phyloP scores from a whole-genome alignment of 2,888 invertebrate genomes.

The Choreutis nemorana region DNA sequence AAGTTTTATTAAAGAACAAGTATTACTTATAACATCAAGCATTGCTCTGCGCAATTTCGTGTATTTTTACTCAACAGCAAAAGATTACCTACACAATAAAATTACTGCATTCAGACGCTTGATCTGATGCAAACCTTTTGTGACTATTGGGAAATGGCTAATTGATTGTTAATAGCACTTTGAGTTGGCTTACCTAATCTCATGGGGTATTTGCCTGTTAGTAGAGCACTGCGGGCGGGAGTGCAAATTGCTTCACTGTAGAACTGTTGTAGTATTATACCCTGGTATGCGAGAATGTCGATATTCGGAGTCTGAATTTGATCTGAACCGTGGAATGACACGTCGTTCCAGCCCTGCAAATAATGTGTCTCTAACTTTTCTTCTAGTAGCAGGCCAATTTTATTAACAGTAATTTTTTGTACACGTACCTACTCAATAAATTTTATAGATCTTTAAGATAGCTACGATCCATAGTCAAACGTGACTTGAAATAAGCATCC shows the following conservation, averaged over 20 bases:
- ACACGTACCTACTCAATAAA: too few species aligned
- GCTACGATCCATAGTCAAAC: neutral
- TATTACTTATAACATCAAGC: too few species aligned
- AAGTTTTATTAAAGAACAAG: too few species aligned
- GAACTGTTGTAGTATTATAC: constrained; percentile 84
- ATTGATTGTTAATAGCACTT: neutral
- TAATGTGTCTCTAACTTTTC: neutral
- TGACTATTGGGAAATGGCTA: too few species aligned
- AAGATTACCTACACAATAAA: too few species aligned
- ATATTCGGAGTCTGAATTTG: constrained; percentile 92
- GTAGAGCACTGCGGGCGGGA: constrained; percentile 81
- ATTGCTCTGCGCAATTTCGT: too few species aligned
- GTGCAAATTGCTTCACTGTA: constrained; percentile 89
- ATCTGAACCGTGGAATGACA: constrained; percentile 87
- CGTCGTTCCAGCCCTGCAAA: constrained; percentile 89
- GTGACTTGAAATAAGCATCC: neutral
- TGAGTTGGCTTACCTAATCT: constrained; percentile 72
- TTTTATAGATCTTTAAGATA: neutral
- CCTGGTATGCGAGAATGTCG: constrained; percentile 84
- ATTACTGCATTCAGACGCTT: too few species aligned
- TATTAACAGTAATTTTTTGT: neutral
- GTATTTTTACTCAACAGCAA: too few species aligned
- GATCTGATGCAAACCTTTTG: too few species aligned
- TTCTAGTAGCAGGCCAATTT: too few species aligned
- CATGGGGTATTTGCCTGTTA: constrained; percentile 89